Percentiles rank a stretch among this genome's conserved stretches.
Evolutionary conservation across 2,797 vertebrate genomes (phyloP).

Genomic region (Pipistrellus kuhlii): DNA sequence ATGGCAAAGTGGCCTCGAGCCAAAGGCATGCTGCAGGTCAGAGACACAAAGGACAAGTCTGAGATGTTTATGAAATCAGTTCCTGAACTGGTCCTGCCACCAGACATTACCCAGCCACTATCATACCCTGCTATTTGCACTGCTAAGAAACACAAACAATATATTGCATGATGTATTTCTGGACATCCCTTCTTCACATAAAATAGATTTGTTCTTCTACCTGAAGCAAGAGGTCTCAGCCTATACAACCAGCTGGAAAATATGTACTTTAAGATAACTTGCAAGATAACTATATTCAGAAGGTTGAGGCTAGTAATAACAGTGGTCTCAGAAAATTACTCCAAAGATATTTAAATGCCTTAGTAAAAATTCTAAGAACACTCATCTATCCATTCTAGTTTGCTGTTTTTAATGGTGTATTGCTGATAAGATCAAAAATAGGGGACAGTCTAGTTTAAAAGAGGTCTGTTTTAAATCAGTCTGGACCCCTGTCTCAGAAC

Average conservation of each 20-base stretch:
- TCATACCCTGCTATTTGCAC: background rate
- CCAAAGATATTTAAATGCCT: slow-evolving; percentile 27
- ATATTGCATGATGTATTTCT: background rate
- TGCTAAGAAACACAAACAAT: background rate
- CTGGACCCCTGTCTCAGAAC: background rate
- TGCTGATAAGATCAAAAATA: background rate
- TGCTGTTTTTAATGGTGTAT: background rate
- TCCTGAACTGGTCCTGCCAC: background rate
- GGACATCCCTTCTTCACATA: background rate
- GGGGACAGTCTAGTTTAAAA: background rate
- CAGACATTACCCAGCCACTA: background rate
- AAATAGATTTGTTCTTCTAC: background rate
- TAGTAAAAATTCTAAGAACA: background rate
- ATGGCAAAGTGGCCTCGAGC: background rate
- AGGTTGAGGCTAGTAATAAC: background rate
- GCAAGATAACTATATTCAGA: slow-evolving; percentile 4
- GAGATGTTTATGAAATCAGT: background rate
- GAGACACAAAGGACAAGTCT: background rate
- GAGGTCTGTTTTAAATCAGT: slow-evolving; percentile 19
- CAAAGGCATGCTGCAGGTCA: background rate
- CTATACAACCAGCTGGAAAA: background rate
- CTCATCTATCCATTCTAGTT: background rate
- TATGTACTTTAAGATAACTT: background rate
- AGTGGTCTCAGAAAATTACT: background rate
- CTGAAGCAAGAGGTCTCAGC: background rate